phyloP scores from a whole-genome alignment of 2,888 invertebrate genomes.

The Aphidius colemani region DNA sequence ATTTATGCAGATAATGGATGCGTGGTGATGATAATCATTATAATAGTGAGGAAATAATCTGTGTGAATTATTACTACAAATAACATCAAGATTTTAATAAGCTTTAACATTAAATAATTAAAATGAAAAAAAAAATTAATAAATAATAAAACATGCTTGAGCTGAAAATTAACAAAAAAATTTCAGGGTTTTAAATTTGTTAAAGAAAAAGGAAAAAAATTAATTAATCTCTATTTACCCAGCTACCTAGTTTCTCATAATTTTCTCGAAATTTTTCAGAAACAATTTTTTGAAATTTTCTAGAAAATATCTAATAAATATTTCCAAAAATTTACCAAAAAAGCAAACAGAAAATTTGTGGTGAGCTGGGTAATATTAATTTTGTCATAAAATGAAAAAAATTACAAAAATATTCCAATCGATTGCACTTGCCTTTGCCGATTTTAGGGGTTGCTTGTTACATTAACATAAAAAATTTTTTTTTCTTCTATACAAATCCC shows the following conservation, averaged over 20 bases:
- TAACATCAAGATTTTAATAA: conserved; percentile 24
- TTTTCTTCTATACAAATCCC: neutral
- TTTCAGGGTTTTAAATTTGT: neutral
- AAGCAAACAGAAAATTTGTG: too few species aligned
- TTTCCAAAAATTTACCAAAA: too few species aligned
- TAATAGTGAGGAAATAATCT: conserved; percentile 30
- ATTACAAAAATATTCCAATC: conserved; percentile 15
- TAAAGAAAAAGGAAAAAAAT: neutral
- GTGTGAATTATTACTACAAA: neutral
- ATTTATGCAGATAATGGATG: too few species aligned
- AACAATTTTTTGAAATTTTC: too few species aligned
- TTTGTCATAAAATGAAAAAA: conserved; percentile 9
- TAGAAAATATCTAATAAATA: too few species aligned
- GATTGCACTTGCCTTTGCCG: conserved; percentile 59
- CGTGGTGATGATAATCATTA: conserved; percentile 36
- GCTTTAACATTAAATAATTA: conserved; percentile 27
- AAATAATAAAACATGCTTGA: conserved; percentile 34
- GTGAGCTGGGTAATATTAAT: too few species aligned
- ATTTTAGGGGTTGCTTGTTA: conserved; percentile 57
- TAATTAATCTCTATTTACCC: neutral
- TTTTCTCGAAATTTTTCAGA: too few species aligned
- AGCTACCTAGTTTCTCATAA: too few species aligned
- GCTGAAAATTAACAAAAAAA: conserved; percentile 17
- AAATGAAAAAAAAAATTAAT: conserved; percentile 8
- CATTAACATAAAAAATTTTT: conserved; percentile 20